Evolutionary conservation across 2,888 invertebrate genomes (phyloP), one percentile per base, ranked within the genome.

Genomic region (Ormyrus labotus): DNA sequence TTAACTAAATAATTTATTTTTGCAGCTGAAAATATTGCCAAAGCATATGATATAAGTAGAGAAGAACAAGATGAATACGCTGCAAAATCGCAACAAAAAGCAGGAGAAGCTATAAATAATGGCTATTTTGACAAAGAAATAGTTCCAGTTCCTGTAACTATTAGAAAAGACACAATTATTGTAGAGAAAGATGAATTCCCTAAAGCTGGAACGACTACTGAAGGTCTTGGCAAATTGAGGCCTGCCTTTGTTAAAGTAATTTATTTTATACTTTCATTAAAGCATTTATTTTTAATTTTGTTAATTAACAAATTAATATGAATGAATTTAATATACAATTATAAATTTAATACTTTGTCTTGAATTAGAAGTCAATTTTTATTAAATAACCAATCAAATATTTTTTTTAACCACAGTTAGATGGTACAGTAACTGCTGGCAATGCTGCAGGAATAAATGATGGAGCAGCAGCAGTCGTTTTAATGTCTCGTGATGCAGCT

Each of bases 361-460:
- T 19, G 19, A 19, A 19, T 19, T 19, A 19, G 19, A 19, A 19
- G 19, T 58, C 11, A 58, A 50, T 19, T 45, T 48, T 6, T 19
- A 58, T 13, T 6, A 58, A 57, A 67, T 45, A 45, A 6, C 47
- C 5, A 48, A 63, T 55, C 57, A 19, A 48, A 60, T 6, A 57
- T 71, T 53, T 51, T 19, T 63, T 60, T 65, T n/a, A 19, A 19
- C 19, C 19, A 6, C 84, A 93, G 92, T 65, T 67, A 45, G 91
- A 91, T 78, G 95, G 94, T 5, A 94, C 95, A 0, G 95, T 96
- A 6, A 96, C 96, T 5, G 93, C 96, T 53, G 96, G 95, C 64
- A 96, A 95, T 92, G 93, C 96, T 1, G 96, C 96, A 8, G 96
- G 96, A 50, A 92, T 96, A 55, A 96, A 96, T 84, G 98, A 98